Evolutionary conservation across 2,888 invertebrate genomes (phyloP), one percentile per base, ranked within the genome.

Genomic region (Scaptomyza flava): DNA sequence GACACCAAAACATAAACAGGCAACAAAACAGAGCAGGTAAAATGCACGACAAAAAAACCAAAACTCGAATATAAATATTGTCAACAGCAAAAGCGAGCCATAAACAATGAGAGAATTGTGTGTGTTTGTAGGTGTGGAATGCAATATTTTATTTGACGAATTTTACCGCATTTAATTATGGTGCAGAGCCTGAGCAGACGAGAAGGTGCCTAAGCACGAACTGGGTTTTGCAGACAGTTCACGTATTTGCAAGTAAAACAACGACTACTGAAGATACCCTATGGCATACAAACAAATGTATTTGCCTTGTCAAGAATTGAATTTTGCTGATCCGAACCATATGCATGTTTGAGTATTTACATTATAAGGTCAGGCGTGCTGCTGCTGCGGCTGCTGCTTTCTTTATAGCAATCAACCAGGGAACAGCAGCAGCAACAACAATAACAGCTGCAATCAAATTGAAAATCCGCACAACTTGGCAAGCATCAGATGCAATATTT

Each of bases 1-100:
- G 81, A 81, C 81, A 85, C 86, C 85, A 42, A 81, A 81, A 67
- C 77, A 84, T 87, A 81, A 87, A 76, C 87, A 79, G 79, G 60
- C 50, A 67, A 53, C 58, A 56, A 45, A 41, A 42, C 34, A 31
- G 43, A 23, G 17, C 64, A 68, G 47, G 56, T 56, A 48, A 53
- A 65, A 47, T 23, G 38, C 23, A 48, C 27, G 4, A 6, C 17
- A 46, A 56, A 38, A 14, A 50, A n/a, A n/a, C n/a, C n/a, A n/a
- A n/a, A 58, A 36, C 33, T 60, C 46, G 46, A 53, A 53, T 53
- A 74, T 69, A 65, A 70, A 67, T 70, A 63, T 70, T 71, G 71
- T 68, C 75, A 78, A 71, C 70, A 71, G 50, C 62, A 75, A 60
- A 58, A 45, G 52, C 64, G 48, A n/a, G 46, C 43, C 61, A 61